Evolutionary conservation across 2,113 vertebrate genomes (phyloP), one percentile per base, ranked within the genome.

Genomic region (Zonotrichia leucophrys): DNA sequence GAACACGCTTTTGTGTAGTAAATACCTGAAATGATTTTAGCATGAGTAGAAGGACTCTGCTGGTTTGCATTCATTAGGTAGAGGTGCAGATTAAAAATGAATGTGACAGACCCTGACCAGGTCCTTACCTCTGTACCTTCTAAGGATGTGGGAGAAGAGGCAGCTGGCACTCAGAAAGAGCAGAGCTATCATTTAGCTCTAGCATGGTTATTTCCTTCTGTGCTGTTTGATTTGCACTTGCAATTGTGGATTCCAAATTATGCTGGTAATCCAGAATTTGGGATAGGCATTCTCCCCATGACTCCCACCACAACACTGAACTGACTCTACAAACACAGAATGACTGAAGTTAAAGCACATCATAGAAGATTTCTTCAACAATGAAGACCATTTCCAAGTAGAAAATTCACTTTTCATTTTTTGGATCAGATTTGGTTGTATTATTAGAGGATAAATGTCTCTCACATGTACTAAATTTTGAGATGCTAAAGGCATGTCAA

Each of bases 361-460:
- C 8, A 25, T 1, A 39, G 41, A 41, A 52, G 10, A 64, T 28
- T 75, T 78, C 39, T 52, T 64, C 37, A 89, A 8, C 24, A 72
- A 12, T 50, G 37, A 78, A 68, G 12, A 75, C 41, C 3, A n/a
- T 10, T 89, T 58, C 13, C 9, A 5, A 19, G 3, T 5, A 75
- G 52, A 87, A 91, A 90, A 81, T 35, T 67, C 5, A 15, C 9
- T 49, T 41, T 24, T 58, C 68, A 70, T 75, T 83, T 82, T 94
- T 74, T 67, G 14, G 8, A 56, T 93, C 89, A 53, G 7, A 23
- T 81, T 92, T 93, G 87, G 31, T 86, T 95, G 59, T 5, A 64
- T 56, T 94, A 88, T 77, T 78, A 96, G 68, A 94, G 37, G 67
- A 95, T 77, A 96, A 86, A 89, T 89, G 72, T 94, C 78, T 95